Percentiles rank a stretch among this genome's conserved stretches.
phyloP scores from a whole-genome alignment of 2,797 vertebrate genomes.

The Chanos chanos region DNA sequence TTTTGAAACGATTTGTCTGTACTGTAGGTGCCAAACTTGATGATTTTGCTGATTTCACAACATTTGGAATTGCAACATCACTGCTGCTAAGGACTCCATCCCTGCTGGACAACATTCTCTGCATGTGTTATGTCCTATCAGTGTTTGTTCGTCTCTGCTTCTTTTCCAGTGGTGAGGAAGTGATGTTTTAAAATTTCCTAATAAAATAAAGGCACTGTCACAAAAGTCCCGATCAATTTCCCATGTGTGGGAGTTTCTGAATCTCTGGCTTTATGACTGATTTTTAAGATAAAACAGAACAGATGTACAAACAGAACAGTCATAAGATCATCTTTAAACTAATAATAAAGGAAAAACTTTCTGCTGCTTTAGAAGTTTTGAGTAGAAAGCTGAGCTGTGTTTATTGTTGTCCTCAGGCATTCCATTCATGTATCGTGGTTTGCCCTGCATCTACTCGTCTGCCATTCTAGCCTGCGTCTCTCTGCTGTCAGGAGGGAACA shows the following conservation, averaged over 20 bases:
- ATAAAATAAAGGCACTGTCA: no score
- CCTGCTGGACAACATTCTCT: conserved; percentile 77
- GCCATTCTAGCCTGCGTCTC: conserved; percentile 81
- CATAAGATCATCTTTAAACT: no score
- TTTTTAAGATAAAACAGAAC: no score
- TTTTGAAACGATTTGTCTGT: no score
- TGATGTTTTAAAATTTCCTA: no score
- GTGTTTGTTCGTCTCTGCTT: conserved; percentile 86
- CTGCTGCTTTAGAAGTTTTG: neutral
- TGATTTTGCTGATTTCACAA: conserved; percentile 90
- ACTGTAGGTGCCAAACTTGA: conserved; percentile 84
- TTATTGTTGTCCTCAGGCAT: conserved; percentile 63
- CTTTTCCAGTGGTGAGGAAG: conserved; percentile 79
- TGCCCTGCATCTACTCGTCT: conserved; percentile 88
- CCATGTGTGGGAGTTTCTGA: no score
- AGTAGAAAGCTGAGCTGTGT: neutral
- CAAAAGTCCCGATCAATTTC: no score
- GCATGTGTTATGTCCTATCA: conserved; percentile 79
- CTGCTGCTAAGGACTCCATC: conserved; percentile 78
- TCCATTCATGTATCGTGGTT: conserved; percentile 84
- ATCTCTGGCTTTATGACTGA: no score
- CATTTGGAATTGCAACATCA: conserved; percentile 86
- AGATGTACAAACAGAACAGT: no score
- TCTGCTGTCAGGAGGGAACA: conserved; percentile 75
- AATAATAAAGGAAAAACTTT: no score